phyloP scores from a whole-genome alignment of 2,113 vertebrate species.

The Cebidichthys violaceus region DNA sequence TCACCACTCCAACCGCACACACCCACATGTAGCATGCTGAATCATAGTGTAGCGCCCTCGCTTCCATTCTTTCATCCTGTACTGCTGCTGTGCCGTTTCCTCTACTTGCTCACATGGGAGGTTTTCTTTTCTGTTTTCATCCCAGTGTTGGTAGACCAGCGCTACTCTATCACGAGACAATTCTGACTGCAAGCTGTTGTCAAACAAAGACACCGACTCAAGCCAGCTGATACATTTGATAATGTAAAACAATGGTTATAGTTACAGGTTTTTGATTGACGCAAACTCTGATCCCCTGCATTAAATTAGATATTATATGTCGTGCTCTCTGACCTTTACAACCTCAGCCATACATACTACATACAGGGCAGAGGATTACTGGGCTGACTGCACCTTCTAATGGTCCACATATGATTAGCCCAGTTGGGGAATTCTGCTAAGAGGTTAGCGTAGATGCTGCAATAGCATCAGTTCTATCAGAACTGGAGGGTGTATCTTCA shows the following conservation, averaged over 20 bases:
- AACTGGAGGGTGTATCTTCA: too few species aligned
- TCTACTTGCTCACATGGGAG: background rate
- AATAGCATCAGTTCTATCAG: background rate
- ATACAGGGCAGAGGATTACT: background rate
- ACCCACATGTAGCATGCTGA: constrained; percentile 21
- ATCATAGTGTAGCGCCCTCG: background rate
- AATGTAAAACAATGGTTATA: background rate
- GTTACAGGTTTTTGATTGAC: background rate
- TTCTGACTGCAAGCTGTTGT: background rate
- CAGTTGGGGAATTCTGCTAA: background rate
- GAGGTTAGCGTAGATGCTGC: background rate
- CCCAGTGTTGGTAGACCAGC: background rate
- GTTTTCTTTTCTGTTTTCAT: background rate
- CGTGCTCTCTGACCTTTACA: background rate
- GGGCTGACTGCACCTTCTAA: background rate
- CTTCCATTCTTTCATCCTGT: background rate
- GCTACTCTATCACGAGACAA: background rate
- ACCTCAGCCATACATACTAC: background rate
- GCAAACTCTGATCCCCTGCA: background rate
- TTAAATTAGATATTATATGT: background rate
- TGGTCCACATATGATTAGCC: background rate
- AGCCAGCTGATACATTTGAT: background rate
- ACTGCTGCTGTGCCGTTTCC: background rate
- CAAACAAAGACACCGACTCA: background rate
- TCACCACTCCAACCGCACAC: constrained; percentile 28